Conservation (phyloP, 2,113 vertebrate genomes). For the Macrotus californicus region DNA sequence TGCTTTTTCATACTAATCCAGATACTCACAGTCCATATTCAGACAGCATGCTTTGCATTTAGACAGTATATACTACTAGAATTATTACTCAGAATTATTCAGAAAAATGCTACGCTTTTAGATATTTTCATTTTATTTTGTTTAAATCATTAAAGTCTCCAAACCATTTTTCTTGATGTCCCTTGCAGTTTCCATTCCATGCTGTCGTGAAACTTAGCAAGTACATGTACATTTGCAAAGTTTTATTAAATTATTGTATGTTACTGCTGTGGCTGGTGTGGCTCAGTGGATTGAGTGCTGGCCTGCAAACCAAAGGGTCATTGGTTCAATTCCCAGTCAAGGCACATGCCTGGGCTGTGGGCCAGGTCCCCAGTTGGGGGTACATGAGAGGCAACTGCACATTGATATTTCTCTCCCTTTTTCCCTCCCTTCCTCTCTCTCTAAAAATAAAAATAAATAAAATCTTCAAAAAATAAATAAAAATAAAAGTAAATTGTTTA, state of each 20-base stretch:
- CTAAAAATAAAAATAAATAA: no score
- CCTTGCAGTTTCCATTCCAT: conserved; percentile 5
- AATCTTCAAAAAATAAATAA: no score
- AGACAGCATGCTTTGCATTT: not conserved
- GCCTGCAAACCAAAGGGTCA: no score
- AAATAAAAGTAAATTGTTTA: not conserved
- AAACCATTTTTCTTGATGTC: conserved; percentile 30
- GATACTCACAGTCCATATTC: not conserved
- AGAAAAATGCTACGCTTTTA: not conserved
- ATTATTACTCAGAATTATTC: not conserved
- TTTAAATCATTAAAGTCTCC: conserved; percentile 52
- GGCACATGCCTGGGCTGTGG: no score
- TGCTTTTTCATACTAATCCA: not conserved
- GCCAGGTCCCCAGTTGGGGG: no score
- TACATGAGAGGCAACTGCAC: no score
- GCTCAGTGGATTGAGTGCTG: no score
- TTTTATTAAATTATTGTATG: conserved; percentile 70
- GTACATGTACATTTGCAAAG: conserved; percentile 55
- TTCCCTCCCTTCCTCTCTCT: no score
- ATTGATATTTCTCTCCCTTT: no score
- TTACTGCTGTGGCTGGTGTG: no score
- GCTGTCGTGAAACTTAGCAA: conserved; percentile 45
- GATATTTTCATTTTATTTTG: conserved; percentile 55
- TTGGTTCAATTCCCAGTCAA: no score
- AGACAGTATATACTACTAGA: not conserved